A percentile compares a stretch with the other conserved stretches of the same genome.
phyloP scores from a whole-genome alignment of 2,797 vertebrate species.

The Sebastes matsubarae region DNA sequence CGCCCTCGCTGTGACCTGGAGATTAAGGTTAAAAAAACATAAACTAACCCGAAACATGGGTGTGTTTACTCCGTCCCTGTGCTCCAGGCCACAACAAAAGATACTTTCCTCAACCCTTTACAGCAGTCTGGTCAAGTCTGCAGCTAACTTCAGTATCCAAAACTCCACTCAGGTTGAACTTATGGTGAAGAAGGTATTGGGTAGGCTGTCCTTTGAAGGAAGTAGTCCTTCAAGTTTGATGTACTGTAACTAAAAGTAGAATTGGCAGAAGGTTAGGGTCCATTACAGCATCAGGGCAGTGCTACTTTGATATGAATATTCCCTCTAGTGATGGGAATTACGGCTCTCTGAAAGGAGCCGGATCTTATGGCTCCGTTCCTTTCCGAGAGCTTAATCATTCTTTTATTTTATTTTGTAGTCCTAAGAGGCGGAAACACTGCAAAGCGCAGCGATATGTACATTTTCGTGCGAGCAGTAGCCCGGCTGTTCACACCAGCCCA shows the following conservation, averaged over 20 bases:
- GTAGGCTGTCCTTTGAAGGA: background rate
- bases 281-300: background rate
- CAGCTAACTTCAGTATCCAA: background rate
- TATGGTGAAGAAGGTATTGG: background rate
- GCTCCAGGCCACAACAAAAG: background rate
- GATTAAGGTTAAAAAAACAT: background rate
- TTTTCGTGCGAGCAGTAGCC: background rate
- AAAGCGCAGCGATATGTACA: too few species aligned
- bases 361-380: background rate
- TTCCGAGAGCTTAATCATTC: accelerated
- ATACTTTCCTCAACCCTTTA: background rate
- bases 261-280: background rate
- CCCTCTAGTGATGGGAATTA: background rate
- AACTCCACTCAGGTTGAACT: background rate
- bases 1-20: background rate
- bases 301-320: background rate
- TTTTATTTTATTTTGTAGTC: too few species aligned
- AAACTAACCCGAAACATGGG: background rate
- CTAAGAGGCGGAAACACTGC: too few species aligned
- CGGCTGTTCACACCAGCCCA: background rate
- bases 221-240: background rate
- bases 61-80: background rate
- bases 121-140: background rate
- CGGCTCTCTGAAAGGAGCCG: too few species aligned
- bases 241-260: background rate